Evolutionary conservation across 2,888 invertebrate genomes (phyloP), one percentile per base, ranked within the genome.

Genomic region (Beris chalybata): DNA sequence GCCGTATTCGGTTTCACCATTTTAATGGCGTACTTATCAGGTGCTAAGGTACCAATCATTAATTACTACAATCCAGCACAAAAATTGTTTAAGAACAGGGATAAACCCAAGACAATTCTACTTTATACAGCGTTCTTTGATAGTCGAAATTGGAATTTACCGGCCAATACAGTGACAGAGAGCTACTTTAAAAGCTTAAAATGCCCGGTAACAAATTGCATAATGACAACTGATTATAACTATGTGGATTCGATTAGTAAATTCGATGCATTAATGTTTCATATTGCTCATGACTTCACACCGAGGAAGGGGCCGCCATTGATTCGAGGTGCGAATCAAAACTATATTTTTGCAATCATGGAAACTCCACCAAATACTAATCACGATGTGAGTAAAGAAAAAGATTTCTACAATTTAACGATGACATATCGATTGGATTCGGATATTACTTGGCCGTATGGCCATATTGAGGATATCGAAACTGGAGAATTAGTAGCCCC

Each of bases 361-460:
- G 86, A 86, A 72, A 74, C 80, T 1, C 81, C 80, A 4, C 76
- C 77, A 0, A 77, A 79, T 69, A 79, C 80, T 0, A 77, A 78
- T 63, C 79, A 79, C 65, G 65, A 73, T 3, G 71, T 81, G 6
- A 70, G 70, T 30, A 74, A 77, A 54, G 78, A 80, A 53, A 72
- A 75, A 5, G 71, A 77, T 44, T 84, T 85, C 66, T 88, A 83
- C 71, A 86, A 86, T 72, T 74, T 82, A 68, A 86, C 85, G 2
- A 85, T 85, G 83, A 84, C 83, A 0, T 85, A 85, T 73, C 79
- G 84, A 67, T 70, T 82, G 67, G 83, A 82, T 70, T 85, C 85
- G 65, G 84, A 85, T 71, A 74, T 84, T 13, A 48, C 76, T 0
- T 82, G 82, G 82, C 72, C 82, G 1, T 85, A 84, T 68, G 77